Evolutionary conservation across 2,113 vertebrate species (phyloP), one percentile per base, ranked within the genome.

Genomic region (Xerus inauris): DNA sequence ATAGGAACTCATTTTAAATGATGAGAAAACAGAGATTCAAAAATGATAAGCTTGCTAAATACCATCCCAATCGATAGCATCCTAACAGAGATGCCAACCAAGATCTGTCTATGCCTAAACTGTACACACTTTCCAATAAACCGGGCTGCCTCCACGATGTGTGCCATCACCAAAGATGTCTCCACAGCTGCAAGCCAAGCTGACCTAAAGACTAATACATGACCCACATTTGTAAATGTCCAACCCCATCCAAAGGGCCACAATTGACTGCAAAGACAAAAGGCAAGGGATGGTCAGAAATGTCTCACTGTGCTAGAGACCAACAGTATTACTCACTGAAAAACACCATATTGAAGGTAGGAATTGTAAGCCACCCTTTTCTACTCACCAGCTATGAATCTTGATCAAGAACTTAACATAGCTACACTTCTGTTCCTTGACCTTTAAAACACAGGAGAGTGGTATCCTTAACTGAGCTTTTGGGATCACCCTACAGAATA

Each of bases 301-400:
- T 47, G 24, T 8, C 0, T 0, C 6, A 28, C 13, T 17, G 65
- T 20, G 30, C 5, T 54, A 12, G 2, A 38, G 10, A 47, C 30
- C 59, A 11, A 51, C 1, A 54, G 6, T 13, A 0, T 64, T 5
- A 42, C 26, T 65, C 71, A 69, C 0, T 4, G 26, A 79, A 30
- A 88, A 92, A 79, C 24, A 30, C n/a, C 28, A 26, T 0, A 51
- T 8, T n/a, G 42, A 87, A 81, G 71, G 49, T 0, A 9, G 85
- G 49, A 67, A 75, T 12, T 14, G 20, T 6, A 2, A 8, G 42
- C 13, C 19, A 87, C 13, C 3, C 59, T 81, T 94, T 87, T 13
- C 75, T 35, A 71, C 2, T 54, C 67, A 73, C 40, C 12, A 75
- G 22, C 57, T 73, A 26, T 2, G 75, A 65, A 65, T 67, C 51